Base-by-base conservation (phyloP, 2,113 vertebrate genomes). In the Cynocephalus volans region DNA sequence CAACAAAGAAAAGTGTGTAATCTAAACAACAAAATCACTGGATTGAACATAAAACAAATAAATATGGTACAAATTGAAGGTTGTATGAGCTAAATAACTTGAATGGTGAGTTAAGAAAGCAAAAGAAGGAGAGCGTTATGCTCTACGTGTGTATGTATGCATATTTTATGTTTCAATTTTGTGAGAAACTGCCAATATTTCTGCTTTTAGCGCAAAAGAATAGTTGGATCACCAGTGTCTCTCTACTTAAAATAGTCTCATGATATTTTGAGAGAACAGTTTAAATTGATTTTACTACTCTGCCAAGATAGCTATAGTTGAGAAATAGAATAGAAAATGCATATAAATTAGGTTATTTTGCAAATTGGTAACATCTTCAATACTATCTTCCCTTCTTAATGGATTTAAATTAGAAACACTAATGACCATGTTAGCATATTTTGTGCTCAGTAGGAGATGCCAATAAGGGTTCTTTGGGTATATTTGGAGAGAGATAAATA, bases 341-440 rank as follows among this genome's bases (percentile, higher is more conserved):
- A 97, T 97, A 91, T 95, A 97, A 97, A 97, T 96, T 97, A 97
- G 92, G 84, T 96, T 95, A 97, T 97, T 98, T 97, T 97, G 95
- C 89, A 96, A 97, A 97, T 95, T 95, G 89, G 92, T 97, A 97
- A 82, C 83, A 97, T 96, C 87, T 98, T 97, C 84, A 93, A 92
- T 97, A 97, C 95, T 98, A 93, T 98, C 75, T 95, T 96, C 56
- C 54, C 54, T 93, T 94, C 96, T 95, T 97, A 98, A 97, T 97
- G 97, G 96, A 97, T 97, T 97, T 98, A 97, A 97, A 97, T 97
- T 96, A 97, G 93, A 97, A 97, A 95, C 72, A 96, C 97, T 98
- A 98, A 97, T 98, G 95, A 97, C 60, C 88, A 48, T 95, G 85
- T 92, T 97, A 97, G 97, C 93, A 96, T 98, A 97, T 97, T 97